Evolutionary conservation across 2,113 vertebrate genomes (phyloP).

Genomic region (Diadophis punctatus): DNA sequence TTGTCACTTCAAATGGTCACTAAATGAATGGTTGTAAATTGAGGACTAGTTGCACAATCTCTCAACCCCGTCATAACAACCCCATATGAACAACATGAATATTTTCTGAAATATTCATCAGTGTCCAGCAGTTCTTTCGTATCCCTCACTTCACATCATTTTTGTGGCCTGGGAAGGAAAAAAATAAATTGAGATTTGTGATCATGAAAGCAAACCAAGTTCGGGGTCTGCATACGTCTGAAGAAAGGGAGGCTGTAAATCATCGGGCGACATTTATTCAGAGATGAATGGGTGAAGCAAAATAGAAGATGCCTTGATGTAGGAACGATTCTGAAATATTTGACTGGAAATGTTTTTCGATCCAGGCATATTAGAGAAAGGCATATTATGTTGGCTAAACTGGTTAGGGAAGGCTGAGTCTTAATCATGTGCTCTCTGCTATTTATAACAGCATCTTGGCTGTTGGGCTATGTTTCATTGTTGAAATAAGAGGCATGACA

Average conservation of each 20-base stretch:
- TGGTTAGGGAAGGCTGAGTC: slow-evolving; percentile 36
- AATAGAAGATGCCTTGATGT: neutral
- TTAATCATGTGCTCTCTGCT: neutral
- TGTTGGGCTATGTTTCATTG: neutral
- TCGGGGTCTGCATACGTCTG: neutral
- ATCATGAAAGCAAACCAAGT: no score
- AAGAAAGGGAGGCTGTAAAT: neutral
- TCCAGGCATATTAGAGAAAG: slow-evolving; percentile 29
- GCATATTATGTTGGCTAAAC: slow-evolving; percentile 18
- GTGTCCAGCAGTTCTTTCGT: neutral
- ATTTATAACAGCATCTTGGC: slow-evolving; percentile 46
- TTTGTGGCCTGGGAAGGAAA: neutral
- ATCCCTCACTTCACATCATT: neutral
- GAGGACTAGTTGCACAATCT: no score
- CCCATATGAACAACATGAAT: no score
- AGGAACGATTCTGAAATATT: fast-evolving
- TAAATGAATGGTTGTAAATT: no score
- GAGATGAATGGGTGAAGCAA: neutral
- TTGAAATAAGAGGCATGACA: neutral
- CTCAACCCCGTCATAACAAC: no score
- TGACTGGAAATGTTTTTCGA: slow-evolving; percentile 13
- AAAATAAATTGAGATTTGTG: neutral
- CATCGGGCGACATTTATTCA: neutral
- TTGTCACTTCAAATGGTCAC: no score
- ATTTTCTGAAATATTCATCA: neutral